phyloP scores from a whole-genome alignment of 2,113 vertebrate species.

The Mus musculus region DNA sequence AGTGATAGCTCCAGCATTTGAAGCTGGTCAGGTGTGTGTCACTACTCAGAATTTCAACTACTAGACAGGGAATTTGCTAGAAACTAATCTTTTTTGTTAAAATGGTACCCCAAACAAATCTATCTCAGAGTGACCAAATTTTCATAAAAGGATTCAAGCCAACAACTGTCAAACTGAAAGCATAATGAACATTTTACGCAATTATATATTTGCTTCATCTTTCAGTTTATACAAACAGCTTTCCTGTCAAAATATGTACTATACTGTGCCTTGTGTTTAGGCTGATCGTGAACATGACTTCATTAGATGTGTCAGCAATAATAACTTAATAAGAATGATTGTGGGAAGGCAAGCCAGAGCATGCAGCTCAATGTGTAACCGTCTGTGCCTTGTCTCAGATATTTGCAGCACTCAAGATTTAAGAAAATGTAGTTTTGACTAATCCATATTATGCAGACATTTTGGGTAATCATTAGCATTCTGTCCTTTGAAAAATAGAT shows the following conservation, averaged over 20 bases:
- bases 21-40: not conserved
- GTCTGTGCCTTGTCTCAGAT: not conserved
- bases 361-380: not conserved
- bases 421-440: constrained; percentile 21
- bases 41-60: not conserved
- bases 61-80: constrained; percentile 18
- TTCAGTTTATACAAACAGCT: constrained; percentile 65
- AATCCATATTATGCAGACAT: not conserved
- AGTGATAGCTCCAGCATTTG: constrained; percentile 53
- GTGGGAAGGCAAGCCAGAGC: constrained; percentile 18
- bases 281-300: constrained; percentile 54
- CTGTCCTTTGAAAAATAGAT: not conserved
- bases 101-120: constrained; percentile 24
- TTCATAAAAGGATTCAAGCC: constrained; percentile 43
- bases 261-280: constrained; percentile 25
- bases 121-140: constrained; percentile 52
- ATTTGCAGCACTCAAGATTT: not conserved
- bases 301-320: constrained; percentile 63
- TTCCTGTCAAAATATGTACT: constrained; percentile 66
- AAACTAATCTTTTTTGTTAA: constrained; percentile 32
- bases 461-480: not conserved
- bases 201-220: constrained; percentile 51
- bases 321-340: constrained; percentile 65
- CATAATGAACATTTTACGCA: constrained; percentile 66
- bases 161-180: constrained; percentile 46